Base-by-base conservation (phyloP, 2,888 invertebrate species). In the Orgyia antiqua region DNA sequence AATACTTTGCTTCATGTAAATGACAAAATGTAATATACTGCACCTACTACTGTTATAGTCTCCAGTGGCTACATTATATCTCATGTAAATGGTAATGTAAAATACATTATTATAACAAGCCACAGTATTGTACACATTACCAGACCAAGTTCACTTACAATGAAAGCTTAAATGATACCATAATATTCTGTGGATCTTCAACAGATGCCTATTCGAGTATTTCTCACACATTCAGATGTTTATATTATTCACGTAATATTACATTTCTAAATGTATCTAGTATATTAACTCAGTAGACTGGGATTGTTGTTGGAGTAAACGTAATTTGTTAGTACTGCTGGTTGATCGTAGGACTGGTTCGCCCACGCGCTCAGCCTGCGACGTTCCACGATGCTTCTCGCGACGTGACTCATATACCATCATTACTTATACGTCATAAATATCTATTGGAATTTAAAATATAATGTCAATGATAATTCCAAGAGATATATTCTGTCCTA, bases 241-340 rank as follows among this genome's bases (percentile, higher is more conserved):
- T 29, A 20, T 31, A 47, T 50, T 50, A 51, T 41, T 20, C 43
- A 34, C 27, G 37, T 34, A 41, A 44, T 40, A 47, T 51, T 32
- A 51, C 45, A 39, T 51, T 45, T 45, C 35, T 20, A 24, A 35
- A 42, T 25, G 26, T 39, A 44, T 34, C 33, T 32, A 34, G 38
- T 42, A 50, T 42, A 48, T 49, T 51, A 46, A 39, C 39, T 50
- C 47, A 33, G 44, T 42, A 31, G 40, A 42, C 46, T 43, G 31
- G 36, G 49, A 38, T 46, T 46, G 54, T 55, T 48, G 51, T 48
- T 44, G 39, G 42, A 28, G 72, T 67, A 73, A 71, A 69, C 64
- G 69, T 73, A 75, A 77, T 76, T 76, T 75, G 75, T 75, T 65
- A 57, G 63, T 69, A 55, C 65, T 69, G 58, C 63, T 58, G 63